Evolutionary conservation across 2,888 invertebrate species (phyloP).

Genomic region (Nemapogon koenigi): DNA sequence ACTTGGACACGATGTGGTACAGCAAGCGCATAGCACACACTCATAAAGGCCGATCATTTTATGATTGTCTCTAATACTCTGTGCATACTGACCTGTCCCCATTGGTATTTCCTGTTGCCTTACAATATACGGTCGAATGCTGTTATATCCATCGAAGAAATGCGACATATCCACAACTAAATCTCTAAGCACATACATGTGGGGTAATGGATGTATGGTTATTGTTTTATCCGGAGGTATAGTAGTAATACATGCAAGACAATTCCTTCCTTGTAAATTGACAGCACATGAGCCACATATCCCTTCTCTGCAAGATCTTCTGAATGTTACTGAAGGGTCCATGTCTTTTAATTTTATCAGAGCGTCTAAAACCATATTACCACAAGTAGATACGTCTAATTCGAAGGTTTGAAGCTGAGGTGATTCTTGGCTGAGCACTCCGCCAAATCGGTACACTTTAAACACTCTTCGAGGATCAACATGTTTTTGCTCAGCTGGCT

Average conservation of each 20-base stretch:
- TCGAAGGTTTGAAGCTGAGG: constrained; percentile 38
- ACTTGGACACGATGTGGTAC: constrained; percentile 80
- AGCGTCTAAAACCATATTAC: constrained; percentile 67
- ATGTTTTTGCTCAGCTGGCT: constrained; percentile 14
- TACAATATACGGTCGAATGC: constrained; percentile 76
- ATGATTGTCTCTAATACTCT: constrained; percentile 69
- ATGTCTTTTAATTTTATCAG: constrained; percentile 75
- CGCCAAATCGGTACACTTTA: constrained; percentile 41
- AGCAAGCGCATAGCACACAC: constrained; percentile 84
- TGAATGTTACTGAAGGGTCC: constrained; percentile 57
- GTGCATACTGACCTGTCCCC: constrained; percentile 66
- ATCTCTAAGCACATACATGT: constrained; percentile 82
- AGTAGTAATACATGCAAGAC: constrained; percentile 70
- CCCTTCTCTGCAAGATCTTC: constrained; percentile 79
- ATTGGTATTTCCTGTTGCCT: constrained; percentile 38
- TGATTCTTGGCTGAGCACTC: constrained; percentile 26
- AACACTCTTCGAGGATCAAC: constrained; percentile 25
- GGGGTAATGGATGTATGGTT: constrained; percentile 78
- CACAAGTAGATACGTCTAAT: constrained; percentile 35
- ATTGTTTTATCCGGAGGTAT: constrained; percentile 49
- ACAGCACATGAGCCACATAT: constrained; percentile 82
- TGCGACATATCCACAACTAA: constrained; percentile 75
- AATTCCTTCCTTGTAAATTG: constrained; percentile 75
- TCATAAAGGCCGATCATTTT: constrained; percentile 60
- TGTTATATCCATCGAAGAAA: constrained; percentile 73